Conservation (phyloP, 1,140 invertebrate genomes). For the Micrasema longulum region DNA sequence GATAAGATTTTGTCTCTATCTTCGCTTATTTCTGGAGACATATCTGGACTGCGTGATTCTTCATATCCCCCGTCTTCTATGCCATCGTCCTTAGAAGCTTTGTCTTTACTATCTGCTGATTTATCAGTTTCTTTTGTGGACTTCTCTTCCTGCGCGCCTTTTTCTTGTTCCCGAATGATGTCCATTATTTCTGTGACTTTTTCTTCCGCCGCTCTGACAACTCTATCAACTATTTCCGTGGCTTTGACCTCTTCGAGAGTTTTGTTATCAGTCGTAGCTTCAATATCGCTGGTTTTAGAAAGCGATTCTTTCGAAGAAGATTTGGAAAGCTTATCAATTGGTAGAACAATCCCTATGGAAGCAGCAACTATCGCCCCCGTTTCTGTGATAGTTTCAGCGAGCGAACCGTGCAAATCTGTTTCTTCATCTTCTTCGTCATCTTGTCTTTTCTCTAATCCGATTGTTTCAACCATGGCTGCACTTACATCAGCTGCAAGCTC, state of each 20-base stretch:
- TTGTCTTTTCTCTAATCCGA: slow-evolving; percentile 40
- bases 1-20: slow-evolving; percentile 58
- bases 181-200: slow-evolving; percentile 31
- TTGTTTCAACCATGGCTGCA: slow-evolving; percentile 42
- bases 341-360: slow-evolving; percentile 26
- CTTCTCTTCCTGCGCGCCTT: slow-evolving; percentile 7
- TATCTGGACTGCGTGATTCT: slow-evolving; percentile 43
- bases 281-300: slow-evolving; percentile 1
- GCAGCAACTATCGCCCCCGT: slow-evolving; percentile 22
- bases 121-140: neutral
- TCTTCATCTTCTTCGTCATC: slow-evolving; percentile 31
- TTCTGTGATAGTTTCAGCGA: slow-evolving; percentile 30
- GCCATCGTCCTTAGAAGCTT: slow-evolving; percentile 12
- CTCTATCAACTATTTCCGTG: slow-evolving; percentile 17
- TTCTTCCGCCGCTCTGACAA: slow-evolving; percentile 15
- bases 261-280: slow-evolving; percentile 2
- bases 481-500: slow-evolving; percentile 42
- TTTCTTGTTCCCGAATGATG: slow-evolving; percentile 15
- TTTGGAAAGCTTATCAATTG: slow-evolving; percentile 18
- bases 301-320: slow-evolving; percentile 22
- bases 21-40: slow-evolving; percentile 44
- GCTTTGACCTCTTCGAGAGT: slow-evolving; percentile 24
- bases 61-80: slow-evolving; percentile 36
- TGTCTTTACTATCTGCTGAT: neutral
- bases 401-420: slow-evolving; percentile 4